Evolutionary conservation across 2,797 vertebrate species (phyloP).

Genomic region (Astyanax mexicanus): DNA sequence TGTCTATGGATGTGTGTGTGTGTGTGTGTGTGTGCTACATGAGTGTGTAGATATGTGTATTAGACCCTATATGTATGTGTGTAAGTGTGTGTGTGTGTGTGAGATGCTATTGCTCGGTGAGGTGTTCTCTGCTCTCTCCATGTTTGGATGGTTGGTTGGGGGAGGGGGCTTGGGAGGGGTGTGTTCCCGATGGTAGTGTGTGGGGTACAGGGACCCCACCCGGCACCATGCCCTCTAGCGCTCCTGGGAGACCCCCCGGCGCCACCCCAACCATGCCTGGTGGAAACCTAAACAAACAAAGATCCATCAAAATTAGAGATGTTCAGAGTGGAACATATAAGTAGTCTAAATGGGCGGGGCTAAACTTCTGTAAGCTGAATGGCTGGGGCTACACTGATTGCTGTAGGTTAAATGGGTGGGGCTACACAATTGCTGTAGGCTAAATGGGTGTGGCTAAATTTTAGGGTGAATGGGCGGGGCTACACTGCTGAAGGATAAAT

Average conservation of each 20-base stretch:
- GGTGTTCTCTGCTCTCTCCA: slow-evolving; percentile 92
- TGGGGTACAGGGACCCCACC: slow-evolving; percentile 91
- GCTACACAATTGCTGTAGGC: no score
- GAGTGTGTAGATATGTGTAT: slow-evolving; percentile 41
- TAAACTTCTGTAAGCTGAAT: no score
- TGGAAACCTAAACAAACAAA: slow-evolving; percentile 79
- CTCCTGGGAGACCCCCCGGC: slow-evolving; percentile 86
- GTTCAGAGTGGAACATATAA: no score
- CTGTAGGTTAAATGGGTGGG: no score
- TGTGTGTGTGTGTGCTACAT: no score
- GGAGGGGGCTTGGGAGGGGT: slow-evolving; percentile 93
- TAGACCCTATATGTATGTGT: no score
- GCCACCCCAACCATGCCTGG: slow-evolving; percentile 89
- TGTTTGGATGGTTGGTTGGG: slow-evolving; percentile 96
- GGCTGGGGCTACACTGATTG: no score
- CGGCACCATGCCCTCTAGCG: slow-evolving; percentile 91
- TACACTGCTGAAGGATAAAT: no score
- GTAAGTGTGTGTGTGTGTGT: slow-evolving; percentile 36
- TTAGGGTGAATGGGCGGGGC: no score
- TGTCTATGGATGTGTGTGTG: slow-evolving; percentile 52
- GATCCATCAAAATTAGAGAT: no score
- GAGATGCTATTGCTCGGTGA: slow-evolving; percentile 93
- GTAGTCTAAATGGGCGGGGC: no score
- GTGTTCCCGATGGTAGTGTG: slow-evolving; percentile 90
- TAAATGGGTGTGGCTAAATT: no score